A percentile compares a stretch with the other conserved stretches of the same genome.
phyloP scores from a whole-genome alignment of 2,888 invertebrate species.

The Poecilobothrus nobilitatus region DNA sequence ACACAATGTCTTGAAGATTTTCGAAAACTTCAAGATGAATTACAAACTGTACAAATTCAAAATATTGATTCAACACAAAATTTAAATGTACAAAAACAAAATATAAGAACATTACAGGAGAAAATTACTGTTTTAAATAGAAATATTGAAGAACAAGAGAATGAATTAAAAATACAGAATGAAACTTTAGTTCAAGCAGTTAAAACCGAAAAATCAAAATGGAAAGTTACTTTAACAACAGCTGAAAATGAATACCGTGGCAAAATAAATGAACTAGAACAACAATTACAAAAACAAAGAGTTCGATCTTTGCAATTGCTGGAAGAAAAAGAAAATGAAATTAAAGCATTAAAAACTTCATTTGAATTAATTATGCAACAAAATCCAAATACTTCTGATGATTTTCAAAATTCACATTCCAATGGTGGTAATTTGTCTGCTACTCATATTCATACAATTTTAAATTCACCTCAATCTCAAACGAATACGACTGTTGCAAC shows the following conservation, averaged over 20 bases:
- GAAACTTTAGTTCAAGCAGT: constrained; percentile 50
- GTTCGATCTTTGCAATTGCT: constrained; percentile 68
- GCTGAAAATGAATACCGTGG: constrained; percentile 48
- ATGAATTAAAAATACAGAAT: constrained; percentile 52
- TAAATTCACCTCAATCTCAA: constrained; percentile 23
- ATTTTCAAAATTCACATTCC: constrained; percentile 9
- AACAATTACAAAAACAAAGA: constrained; percentile 68
- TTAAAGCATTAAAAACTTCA: constrained; percentile 51
- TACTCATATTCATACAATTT: constrained; percentile 19
- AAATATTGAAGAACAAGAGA: constrained; percentile 56
- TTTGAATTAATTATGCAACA: constrained; percentile 47
- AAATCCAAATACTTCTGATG: constrained; percentile 26
- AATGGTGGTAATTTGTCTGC: constrained; percentile 11
- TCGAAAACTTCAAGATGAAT: constrained; percentile 54
- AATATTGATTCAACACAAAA: constrained; percentile 30
- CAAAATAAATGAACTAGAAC: constrained; percentile 55
- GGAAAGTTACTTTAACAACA: constrained; percentile 34
- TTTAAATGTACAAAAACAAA: constrained; percentile 46
- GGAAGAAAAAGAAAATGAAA: constrained; percentile 71
- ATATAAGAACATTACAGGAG: constrained; percentile 58
- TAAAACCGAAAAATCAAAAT: constrained; percentile 36
- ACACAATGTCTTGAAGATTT: constrained; percentile 57
- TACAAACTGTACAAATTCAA: constrained; percentile 54
- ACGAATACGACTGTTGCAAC: constrained; percentile 24
- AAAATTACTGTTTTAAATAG: constrained; percentile 54